These are phyloP conservation scores for Rhysida immarginata DNA, from an alignment of 1,140 invertebrate species.

Conservation along the genomic window DNA sequence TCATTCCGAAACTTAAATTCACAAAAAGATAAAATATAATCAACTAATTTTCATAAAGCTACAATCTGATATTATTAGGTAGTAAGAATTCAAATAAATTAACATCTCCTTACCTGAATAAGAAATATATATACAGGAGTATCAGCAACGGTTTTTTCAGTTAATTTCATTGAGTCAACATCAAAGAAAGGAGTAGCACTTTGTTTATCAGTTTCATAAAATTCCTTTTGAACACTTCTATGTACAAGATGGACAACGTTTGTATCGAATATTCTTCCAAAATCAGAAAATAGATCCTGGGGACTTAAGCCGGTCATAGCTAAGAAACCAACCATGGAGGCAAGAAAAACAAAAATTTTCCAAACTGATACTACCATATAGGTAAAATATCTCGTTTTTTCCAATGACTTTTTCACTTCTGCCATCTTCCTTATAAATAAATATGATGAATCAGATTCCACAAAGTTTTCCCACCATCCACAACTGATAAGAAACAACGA, in stretches of 20 bases:
- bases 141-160: too few species aligned
- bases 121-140: too few species aligned
- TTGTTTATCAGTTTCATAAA: background rate
- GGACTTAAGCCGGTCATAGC: slow-evolving; percentile 36
- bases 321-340: slow-evolving; percentile 52
- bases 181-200: background rate
- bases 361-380: slow-evolving; percentile 76
- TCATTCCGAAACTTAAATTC: too few species aligned
- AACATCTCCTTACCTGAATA: too few species aligned
- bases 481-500: slow-evolving; percentile 69
- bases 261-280: background rate
- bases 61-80: too few species aligned
- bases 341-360: slow-evolving; percentile 69
- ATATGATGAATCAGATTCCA: slow-evolving; percentile 61
- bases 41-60: too few species aligned
- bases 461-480: slow-evolving; percentile 96
- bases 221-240: background rate
- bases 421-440: slow-evolving; percentile 60
- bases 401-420: slow-evolving; percentile 62
- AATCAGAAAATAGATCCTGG: background rate
- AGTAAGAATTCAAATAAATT: too few species aligned
- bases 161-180: too few species aligned
- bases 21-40: too few species aligned
- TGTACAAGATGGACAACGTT: background rate
- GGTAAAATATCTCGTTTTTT: slow-evolving; percentile 64